phyloP scores from a whole-genome alignment of 1,140 invertebrate genomes.

The Saccostrea glomerata region DNA sequence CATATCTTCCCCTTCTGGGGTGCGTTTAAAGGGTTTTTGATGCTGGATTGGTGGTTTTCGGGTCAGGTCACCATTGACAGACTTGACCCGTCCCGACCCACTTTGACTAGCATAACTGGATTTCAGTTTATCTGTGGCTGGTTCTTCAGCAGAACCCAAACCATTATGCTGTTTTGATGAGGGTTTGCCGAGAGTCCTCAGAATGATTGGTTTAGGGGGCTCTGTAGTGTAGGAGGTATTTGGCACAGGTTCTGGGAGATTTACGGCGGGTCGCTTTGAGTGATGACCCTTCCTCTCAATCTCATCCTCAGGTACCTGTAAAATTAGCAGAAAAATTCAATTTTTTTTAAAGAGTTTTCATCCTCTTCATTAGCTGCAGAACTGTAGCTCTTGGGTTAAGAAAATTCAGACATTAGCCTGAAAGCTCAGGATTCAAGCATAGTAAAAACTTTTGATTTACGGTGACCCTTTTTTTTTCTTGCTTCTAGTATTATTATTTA shows the following conservation, averaged over 20 bases:
- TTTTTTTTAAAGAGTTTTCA: no score
- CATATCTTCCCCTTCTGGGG: slow-evolving; percentile 58
- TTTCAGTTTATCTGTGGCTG: slow-evolving; percentile 42
- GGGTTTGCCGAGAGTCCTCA: slow-evolving; percentile 44
- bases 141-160: slow-evolving; percentile 7
- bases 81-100: slow-evolving; percentile 21
- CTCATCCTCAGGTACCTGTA: slow-evolving; percentile 45
- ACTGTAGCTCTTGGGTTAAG: no score
- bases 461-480: no score
- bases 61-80: slow-evolving; percentile 39
- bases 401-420: no score
- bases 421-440: no score
- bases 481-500: no score
- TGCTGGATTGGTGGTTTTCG: slow-evolving; percentile 38
- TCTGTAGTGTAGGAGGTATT: slow-evolving; percentile 41
- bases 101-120: slow-evolving; percentile 42
- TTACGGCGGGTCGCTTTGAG: slow-evolving; percentile 46
- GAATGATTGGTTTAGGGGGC: slow-evolving; percentile 52
- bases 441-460: no score
- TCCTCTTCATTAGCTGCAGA: no score
- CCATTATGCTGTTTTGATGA: slow-evolving; percentile 22
- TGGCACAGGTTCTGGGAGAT: slow-evolving; percentile 44
- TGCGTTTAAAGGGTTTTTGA: slow-evolving; percentile 43
- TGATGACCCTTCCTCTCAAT: slow-evolving; percentile 6
- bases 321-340: slow-evolving; percentile 7